Evolutionary conservation across 2,797 vertebrate species (phyloP), one percentile per base, ranked within the genome.

Genomic region (Diceros bicornis): DNA sequence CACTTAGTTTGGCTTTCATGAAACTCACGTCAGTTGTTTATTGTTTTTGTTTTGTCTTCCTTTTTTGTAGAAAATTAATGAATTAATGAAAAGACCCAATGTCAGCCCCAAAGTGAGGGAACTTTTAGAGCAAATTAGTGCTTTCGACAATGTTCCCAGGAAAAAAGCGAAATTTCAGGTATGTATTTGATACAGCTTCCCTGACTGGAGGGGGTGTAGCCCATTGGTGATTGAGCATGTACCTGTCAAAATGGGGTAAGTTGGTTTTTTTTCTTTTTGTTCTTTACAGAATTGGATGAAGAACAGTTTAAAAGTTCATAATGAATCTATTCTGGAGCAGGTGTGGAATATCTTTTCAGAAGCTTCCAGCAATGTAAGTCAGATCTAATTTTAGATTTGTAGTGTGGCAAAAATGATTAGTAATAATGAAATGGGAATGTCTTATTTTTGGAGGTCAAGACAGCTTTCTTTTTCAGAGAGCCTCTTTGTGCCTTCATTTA

Each of bases 91-190:
- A 97, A 99, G 99, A 97, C 99, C 99, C 7, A 99, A 98, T 23
- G 97, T 99, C 84, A 99, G 97, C 96, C 96, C 99, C 61, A 99
- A 99, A 98, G 98, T 99, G 66, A 98, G 98, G 95, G 99, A 99
- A 25, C 98, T 99, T n/a, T 99, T 99, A 87, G 98, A 98, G 72
- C 99, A 99, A 98, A 99, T 99, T 87, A 99, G 99, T 90, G 77
- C 94, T 0, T 99, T 99, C 94, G 99, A 99, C 86, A 99, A 99
- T 2, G 98, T 99, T 95, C 99, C 99, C 75, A 99, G 99, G 94
- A 99, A 99, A 98, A 99, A 99, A 98, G 98, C 98, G 0, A 99
- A 99, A 98, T 99, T 99, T 98, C 99, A 99, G 99, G 99, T 99
- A 96, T 21, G 98, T 95, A 82, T 96, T 91, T 88, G 17, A 13